A percentile compares a stretch with the other conserved stretches of the same genome.
Evolutionary conservation across 1,140 invertebrate genomes (phyloP).

Genomic region (Epicauta chinensis): DNA sequence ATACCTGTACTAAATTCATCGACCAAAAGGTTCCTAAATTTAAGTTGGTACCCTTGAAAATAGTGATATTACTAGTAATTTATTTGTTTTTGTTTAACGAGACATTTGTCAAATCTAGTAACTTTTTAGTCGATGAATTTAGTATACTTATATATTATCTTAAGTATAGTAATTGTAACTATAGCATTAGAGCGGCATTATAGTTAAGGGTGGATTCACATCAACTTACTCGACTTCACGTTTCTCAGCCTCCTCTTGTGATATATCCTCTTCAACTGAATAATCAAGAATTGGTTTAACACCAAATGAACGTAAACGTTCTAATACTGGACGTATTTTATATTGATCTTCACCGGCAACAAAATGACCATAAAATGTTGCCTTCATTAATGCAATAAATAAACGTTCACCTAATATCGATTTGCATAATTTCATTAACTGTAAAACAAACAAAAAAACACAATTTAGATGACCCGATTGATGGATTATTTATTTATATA

Average conservation of each 20-base stretch:
- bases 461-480: background rate
- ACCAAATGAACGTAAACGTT: slow-evolving; percentile 85
- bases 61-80: no score
- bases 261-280: slow-evolving; percentile 95
- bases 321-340: slow-evolving; percentile 76
- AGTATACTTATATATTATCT: no score
- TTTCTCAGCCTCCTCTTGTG: slow-evolving; percentile 66
- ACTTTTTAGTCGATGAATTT: no score
- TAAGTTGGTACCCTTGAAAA: no score
- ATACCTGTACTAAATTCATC: no score
- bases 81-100: no score
- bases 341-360: slow-evolving; percentile 91
- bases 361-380: slow-evolving; percentile 98
- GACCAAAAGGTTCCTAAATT: no score
- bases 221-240: slow-evolving; percentile 86
- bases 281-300: slow-evolving; percentile 99
- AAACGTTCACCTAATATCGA: slow-evolving; percentile 76
- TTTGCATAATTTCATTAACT: slow-evolving; percentile 84
- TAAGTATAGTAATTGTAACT: no score
- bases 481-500: no score
- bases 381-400: slow-evolving; percentile 86
- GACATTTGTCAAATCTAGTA: no score
- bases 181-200: no score
- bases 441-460: slow-evolving; percentile 37
- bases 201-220: no score